Base-by-base conservation (phyloP, 2,797 vertebrate species). In the Dermochelys coriacea region DNA sequence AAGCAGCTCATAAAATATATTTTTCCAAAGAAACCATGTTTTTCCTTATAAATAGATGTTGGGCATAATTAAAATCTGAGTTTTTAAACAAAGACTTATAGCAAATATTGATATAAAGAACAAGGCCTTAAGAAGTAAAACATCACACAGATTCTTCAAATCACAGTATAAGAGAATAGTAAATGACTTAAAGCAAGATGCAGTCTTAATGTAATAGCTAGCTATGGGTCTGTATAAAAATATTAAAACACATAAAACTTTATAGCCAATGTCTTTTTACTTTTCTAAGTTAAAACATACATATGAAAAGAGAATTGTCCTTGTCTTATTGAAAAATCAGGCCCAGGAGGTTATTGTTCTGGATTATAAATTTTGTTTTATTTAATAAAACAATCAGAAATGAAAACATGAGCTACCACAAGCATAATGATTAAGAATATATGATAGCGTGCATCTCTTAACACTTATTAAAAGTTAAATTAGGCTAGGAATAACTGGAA, bases 201-300 rank as follows among this genome's bases (percentile, higher is more conserved):
- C 45, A 74, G 8, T 82, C n/a, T 57, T 88, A 80, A 93, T 86
- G 6, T 37, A 52, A 81, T 80, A 93, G 77, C 82, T 80, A 93
- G 77, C 82, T 89, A 21, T 0, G 1, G 31, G 27, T 84, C 77
- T 93, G 85, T 47, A 59, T 74, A 49, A 54, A 95, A 91, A 89
- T 92, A 94, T 80, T 75, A 52, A 10, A 45, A 50, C 0, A 31
- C 18, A 87, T 86, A 92, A 94, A 93, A 91, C 29, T 93, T 90
- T 74, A 86, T 74, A 91, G 87, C 27, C 11, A 0, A 84, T 80
- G 55, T 31, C 55, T 93, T 97, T 93, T 89, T 95, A 94, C 86
- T 92, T 86, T 80, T 96, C 54, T 90, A 84, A 92, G 95, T 95
- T 86, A 88, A 77, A 75, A 84, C 21, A 11, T 89, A 92, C 94